These are phyloP conservation scores for Bovichtus diacanthus DNA, from an alignment of 2,797 vertebrate genomes.

Conservation along the genomic window DNA sequence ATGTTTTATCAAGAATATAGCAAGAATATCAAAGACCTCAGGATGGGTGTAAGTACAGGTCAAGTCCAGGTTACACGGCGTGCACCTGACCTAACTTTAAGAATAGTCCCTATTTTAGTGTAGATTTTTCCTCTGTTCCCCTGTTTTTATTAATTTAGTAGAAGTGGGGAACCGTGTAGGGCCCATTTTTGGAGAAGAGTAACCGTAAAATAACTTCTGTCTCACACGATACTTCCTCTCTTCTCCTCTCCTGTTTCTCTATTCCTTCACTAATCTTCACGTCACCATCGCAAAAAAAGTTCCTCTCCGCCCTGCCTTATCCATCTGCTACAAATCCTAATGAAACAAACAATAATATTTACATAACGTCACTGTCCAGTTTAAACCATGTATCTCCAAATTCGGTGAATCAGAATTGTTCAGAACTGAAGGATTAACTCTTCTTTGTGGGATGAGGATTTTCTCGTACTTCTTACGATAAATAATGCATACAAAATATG, in stretches of 20 bases:
- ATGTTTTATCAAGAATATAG: too few relatives aligned
- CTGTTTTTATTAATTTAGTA: slow-evolving; percentile 16
- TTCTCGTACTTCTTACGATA: neutral
- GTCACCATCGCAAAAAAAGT: neutral
- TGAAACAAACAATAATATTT: neutral
- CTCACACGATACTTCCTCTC: neutral
- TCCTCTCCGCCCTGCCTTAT: neutral
- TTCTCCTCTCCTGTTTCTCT: neutral
- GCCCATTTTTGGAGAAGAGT: neutral
- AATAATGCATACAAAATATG: neutral
- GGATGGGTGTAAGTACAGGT: neutral
- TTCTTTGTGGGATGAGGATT: neutral
- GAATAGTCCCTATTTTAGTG: neutral
- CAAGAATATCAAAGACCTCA: neutral
- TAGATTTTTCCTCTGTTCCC: neutral
- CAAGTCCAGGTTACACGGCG: neutral
- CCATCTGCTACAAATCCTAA: neutral
- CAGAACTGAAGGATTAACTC: neutral
- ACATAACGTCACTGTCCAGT: neutral
- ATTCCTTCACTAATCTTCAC: neutral
- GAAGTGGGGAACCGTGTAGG: slow-evolving; percentile 16
- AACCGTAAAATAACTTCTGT: neutral
- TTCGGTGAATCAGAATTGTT: neutral
- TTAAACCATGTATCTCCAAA: neutral
- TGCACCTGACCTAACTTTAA: neutral